Base-by-base conservation (phyloP, 2,888 invertebrate species). In the Cephus pulcher region DNA sequence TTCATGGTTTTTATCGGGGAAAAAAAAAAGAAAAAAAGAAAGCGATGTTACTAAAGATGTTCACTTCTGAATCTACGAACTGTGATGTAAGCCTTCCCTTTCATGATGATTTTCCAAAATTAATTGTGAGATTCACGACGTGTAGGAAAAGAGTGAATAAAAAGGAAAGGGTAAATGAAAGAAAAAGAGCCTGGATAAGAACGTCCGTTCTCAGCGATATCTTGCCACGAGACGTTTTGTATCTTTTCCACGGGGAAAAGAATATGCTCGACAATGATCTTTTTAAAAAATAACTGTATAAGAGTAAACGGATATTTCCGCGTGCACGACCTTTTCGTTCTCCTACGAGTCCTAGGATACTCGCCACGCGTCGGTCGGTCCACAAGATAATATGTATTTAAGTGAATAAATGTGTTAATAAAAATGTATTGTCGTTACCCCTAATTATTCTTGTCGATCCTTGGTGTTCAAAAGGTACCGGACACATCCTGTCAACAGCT, bases 381-480 rank as follows among this genome's bases (percentile, higher is more conserved):
- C 33, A 71, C 71, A 34, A 12, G 12, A 34, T 32, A 32, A 33
- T 34, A 71, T 71, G 71, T 71, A 32, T 34, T 34, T 32, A 32
- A 71, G 33, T 71, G 33, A 71, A 30, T 71, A 56, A 56, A 34
- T 71, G 71, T 71, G 71, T 71, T 71, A 71, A 71, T 71, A 71
- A 71, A 71, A 71, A 71, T 71, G 6, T 30, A 71, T 71, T 34
- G 71, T 71, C 71, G 71, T 71, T 71, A 34, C 32, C 32, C 32
- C 1, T 71, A 71, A 71, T 34, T 34, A 12, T 71, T 34, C 12
- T 56, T 56, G 56, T 56, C 23, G 0, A 23, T 9, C 56, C 56
- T 23, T 56, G 56, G 2, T 1, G 9, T 23, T 56, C 6, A 23
- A 23, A 56, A 56, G 9, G 9, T 56, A 34, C 12, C 1, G 6